Evolutionary conservation across 2,888 invertebrate genomes (phyloP).

Genomic region (Saturnia pavonia): DNA sequence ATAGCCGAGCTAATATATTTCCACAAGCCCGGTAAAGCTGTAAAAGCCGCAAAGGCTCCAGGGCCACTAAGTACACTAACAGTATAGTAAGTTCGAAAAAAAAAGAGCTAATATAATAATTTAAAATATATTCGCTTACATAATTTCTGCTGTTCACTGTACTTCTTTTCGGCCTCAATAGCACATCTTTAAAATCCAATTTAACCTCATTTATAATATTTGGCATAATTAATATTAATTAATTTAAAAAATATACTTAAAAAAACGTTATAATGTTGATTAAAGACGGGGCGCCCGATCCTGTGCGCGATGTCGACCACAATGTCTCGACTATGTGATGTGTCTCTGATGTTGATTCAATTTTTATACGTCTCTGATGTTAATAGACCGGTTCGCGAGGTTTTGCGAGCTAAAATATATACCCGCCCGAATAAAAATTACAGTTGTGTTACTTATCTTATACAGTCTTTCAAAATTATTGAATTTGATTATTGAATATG

Average conservation of each 20-base stretch:
- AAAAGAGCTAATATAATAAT: too few relatives aligned
- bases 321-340: too few relatives aligned
- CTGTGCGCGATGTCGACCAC: constrained; percentile 69
- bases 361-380: too few relatives aligned
- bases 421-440: background rate
- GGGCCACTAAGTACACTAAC: too few relatives aligned
- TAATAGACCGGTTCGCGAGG: constrained; percentile 34
- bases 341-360: too few relatives aligned
- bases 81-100: too few relatives aligned
- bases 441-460: background rate
- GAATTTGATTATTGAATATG: too few relatives aligned
- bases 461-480: background rate
- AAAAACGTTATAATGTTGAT: constrained; percentile 3
- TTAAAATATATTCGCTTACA: too few relatives aligned
- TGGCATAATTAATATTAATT: constrained; percentile 81
- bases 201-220: constrained; percentile 95
- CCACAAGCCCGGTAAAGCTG: too few relatives aligned
- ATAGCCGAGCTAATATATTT: too few relatives aligned
- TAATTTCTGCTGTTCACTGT: constrained; percentile 92
- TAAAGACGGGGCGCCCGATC: constrained; percentile 41
- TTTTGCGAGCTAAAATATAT: constrained; percentile 45
- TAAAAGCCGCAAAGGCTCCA: too few relatives aligned
- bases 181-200: constrained; percentile 96
- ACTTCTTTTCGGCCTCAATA: constrained; percentile 94
- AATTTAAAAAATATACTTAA: constrained; percentile 9